Evolutionary conservation across 2,888 invertebrate species (phyloP), one percentile per base, ranked within the genome.

Genomic region (Ectemnius continuus): DNA sequence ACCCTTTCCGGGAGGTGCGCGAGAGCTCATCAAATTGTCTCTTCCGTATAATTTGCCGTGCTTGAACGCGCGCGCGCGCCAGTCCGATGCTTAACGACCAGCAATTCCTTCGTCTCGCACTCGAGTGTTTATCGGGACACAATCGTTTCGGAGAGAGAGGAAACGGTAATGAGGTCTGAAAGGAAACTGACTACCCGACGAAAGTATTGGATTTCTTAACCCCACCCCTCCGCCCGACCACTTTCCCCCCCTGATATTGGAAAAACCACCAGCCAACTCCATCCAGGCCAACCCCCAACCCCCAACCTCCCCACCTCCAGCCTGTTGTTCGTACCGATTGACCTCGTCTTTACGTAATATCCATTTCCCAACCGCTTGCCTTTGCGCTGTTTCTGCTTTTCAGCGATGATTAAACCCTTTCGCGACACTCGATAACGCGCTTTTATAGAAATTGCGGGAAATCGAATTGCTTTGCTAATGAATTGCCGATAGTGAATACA

Each of bases 51-150:
- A 83, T 84, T 84, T 84, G 76, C 84, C 23, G 23, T 23, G 23
- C 23, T 75, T 66, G 48, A 36, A 60, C 23, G 70, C 70, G 64
- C 75, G 72, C 64, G 67, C 72, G 77, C 23, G 23, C 23, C 20
- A 20, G 23, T 23, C 23, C 23, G 2, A 2, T 23, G 23, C 75
- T 75, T 85, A 83, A 83, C 81, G 83, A 80, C 77, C 62, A 80
- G 78, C 81, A 84, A 84, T 83, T 84, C 79, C 75, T 79, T 74
- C 80, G 36, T 36, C 36, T 6, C 36, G 36, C 36, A 36, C 66
- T 76, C 78, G 78, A 83, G 85, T 84, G 80, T 82, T 84, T 84
- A 84, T 83, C 84, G 81, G 81, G 62, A 73, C 36, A 36, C 78
- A 70, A 78, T 78, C 83, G 78, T 81, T 84, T 79, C 36, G 36